Percentiles rank a stretch among this genome's conserved stretches.
Evolutionary conservation across 2,797 vertebrate species (phyloP).

Genomic region (Pangasius macronema): DNA sequence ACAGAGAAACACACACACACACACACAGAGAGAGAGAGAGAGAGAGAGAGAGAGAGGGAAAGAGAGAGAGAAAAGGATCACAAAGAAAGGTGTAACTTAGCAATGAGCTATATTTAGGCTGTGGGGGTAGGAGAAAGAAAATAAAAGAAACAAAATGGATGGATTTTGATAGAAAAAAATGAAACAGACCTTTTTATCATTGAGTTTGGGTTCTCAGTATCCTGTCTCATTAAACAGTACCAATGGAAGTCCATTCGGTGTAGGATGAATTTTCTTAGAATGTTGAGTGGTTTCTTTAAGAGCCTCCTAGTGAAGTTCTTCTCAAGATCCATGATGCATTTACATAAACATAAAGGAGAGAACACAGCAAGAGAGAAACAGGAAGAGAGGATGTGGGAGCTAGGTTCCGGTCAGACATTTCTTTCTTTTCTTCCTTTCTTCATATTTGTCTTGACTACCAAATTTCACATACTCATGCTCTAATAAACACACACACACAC

Average conservation of each 20-base stretch:
- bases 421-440: not conserved
- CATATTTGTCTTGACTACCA: not conserved
- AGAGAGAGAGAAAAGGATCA: not conserved
- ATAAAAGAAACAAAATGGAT: not conserved
- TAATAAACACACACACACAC: not conserved
- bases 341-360: not conserved
- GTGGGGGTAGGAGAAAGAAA: not conserved
- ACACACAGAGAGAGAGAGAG: not conserved
- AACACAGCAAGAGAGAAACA: not conserved
- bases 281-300: not conserved
- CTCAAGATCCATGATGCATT: not conserved
- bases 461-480: not conserved
- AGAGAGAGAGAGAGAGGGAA: not conserved
- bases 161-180: not conserved
- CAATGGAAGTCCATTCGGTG: not conserved
- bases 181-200: not conserved
- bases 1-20: not conserved
- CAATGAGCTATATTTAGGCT: not conserved
- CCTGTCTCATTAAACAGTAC: not conserved
- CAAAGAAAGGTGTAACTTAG: not conserved
- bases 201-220: not conserved
- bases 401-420: not conserved
- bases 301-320: not conserved
- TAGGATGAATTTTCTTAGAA: not conserved
- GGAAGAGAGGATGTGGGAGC: not conserved